Evolutionary conservation across 2,888 invertebrate genomes (phyloP).

Genomic region (Dendrolimus houi): DNA sequence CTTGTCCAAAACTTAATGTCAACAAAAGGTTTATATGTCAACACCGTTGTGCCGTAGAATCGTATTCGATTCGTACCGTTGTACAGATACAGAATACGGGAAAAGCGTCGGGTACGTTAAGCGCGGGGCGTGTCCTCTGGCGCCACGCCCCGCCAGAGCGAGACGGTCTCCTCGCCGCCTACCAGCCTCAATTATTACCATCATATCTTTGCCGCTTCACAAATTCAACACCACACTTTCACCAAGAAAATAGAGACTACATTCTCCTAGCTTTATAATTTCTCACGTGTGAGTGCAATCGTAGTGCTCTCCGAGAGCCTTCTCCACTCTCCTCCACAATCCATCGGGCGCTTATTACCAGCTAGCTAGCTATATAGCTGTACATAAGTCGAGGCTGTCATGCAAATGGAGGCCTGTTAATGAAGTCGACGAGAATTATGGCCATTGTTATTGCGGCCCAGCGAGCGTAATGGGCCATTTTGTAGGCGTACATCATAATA

Average conservation of each 20-base stretch:
- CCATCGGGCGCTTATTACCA: slow-evolving; percentile 47
- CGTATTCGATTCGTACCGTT: slow-evolving; percentile 18
- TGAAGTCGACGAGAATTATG: slow-evolving; percentile 74
- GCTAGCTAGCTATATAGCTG: slow-evolving; percentile 46
- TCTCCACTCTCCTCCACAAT: slow-evolving; percentile 30
- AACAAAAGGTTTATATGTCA: not conserved
- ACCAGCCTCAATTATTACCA: slow-evolving; percentile 35
- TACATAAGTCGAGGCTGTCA: slow-evolving; percentile 58
- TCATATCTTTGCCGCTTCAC: slow-evolving; percentile 25
- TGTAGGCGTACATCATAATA: slow-evolving; percentile 67
- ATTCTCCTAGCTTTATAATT: slow-evolving; percentile 16
- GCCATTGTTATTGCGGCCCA: slow-evolving; percentile 68
- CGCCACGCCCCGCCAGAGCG: slow-evolving; percentile 62
- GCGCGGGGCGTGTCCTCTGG: slow-evolving; percentile 44
- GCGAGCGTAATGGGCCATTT: slow-evolving; percentile 66
- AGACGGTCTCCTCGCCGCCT: slow-evolving; percentile 50
- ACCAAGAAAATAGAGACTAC: slow-evolving; percentile 27
- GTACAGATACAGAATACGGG: slow-evolving; percentile 17
- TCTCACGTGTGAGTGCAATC: slow-evolving; percentile 1
- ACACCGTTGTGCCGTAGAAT: slow-evolving; percentile 10
- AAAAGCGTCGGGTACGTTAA: slow-evolving; percentile 22
- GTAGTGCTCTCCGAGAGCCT: slow-evolving; percentile 30
- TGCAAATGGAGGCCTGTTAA: slow-evolving; percentile 75
- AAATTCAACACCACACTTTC: slow-evolving; percentile 13
- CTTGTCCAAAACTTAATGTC: not conserved